phyloP scores from a whole-genome alignment of 2,888 invertebrate genomes.

The Chelonus formosanus region DNA sequence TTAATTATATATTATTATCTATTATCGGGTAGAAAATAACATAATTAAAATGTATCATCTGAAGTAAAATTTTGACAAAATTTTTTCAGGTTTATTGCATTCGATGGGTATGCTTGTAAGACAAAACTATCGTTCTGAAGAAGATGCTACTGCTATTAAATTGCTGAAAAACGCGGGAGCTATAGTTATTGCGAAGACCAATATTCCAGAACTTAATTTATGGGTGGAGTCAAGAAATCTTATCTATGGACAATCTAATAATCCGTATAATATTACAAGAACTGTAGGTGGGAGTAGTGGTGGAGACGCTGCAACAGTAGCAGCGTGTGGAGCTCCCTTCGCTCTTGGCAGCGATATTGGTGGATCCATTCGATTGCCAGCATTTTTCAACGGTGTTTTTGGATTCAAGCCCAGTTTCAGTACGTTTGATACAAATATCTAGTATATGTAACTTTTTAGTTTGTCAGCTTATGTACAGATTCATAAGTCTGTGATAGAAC shows the following conservation, averaged over 20 bases:
- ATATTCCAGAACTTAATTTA: slow-evolving; percentile 92
- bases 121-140: slow-evolving; percentile 70
- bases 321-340: slow-evolving; percentile 82
- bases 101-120: slow-evolving; percentile 76
- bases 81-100: slow-evolving; percentile 66
- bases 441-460: no score
- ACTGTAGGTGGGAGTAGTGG: slow-evolving; percentile 94
- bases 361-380: slow-evolving; percentile 94
- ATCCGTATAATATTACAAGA: slow-evolving; percentile 88
- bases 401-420: slow-evolving; percentile 81
- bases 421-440: slow-evolving; percentile 45
- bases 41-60: no score
- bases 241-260: slow-evolving; percentile 87
- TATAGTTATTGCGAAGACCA: slow-evolving; percentile 88
- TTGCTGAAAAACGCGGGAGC: slow-evolving; percentile 82
- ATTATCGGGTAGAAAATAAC: no score
- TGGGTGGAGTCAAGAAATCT: slow-evolving; percentile 92
- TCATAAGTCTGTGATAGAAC: no score
- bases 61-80: no score
- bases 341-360: slow-evolving; percentile 94
- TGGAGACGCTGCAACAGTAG: slow-evolving; percentile 80
- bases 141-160: slow-evolving; percentile 83
- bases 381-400: slow-evolving; percentile 88
- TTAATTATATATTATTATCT: no score
- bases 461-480: no score